Conservation (phyloP, 2,797 vertebrate genomes). For the Propithecus deckenii region DNA sequence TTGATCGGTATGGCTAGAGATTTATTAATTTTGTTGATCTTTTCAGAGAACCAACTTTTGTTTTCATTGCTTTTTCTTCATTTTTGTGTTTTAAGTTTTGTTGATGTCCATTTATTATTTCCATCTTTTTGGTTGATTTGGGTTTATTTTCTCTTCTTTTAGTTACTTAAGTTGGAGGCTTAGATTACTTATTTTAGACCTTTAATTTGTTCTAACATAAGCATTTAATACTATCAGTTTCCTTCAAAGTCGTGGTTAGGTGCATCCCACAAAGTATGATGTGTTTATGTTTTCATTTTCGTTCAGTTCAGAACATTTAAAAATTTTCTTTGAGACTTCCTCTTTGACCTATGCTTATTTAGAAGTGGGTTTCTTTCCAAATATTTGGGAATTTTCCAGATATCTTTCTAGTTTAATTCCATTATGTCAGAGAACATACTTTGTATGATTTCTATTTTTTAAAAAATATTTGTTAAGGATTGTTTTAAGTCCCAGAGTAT, state of each 20-base stretch:
- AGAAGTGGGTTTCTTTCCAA: constrained; percentile 19
- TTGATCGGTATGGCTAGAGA: neutral
- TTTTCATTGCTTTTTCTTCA: neutral
- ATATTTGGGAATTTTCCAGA: neutral
- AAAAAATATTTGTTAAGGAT: neutral
- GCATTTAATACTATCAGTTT: neutral
- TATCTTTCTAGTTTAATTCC: neutral
- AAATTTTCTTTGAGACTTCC: neutral
- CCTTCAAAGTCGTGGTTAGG: neutral
- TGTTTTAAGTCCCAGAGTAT: neutral
- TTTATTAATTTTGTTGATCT: neutral
- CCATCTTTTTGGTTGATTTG: neutral
- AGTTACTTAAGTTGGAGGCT: neutral
- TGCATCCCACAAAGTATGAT: neutral
- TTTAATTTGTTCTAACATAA: neutral
- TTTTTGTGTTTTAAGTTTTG: neutral
- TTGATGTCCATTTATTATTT: neutral
- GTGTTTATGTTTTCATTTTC: constrained; percentile 12
- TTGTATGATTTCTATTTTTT: neutral
- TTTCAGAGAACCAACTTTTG: neutral
- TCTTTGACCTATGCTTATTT: neutral
- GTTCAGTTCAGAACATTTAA: neutral
- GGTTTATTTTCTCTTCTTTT: neutral
- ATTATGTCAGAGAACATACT: neutral
- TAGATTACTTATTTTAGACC: neutral